Conservation (phyloP, 2,797 vertebrate genomes). For the Hypotaenidia philippensis region DNA sequence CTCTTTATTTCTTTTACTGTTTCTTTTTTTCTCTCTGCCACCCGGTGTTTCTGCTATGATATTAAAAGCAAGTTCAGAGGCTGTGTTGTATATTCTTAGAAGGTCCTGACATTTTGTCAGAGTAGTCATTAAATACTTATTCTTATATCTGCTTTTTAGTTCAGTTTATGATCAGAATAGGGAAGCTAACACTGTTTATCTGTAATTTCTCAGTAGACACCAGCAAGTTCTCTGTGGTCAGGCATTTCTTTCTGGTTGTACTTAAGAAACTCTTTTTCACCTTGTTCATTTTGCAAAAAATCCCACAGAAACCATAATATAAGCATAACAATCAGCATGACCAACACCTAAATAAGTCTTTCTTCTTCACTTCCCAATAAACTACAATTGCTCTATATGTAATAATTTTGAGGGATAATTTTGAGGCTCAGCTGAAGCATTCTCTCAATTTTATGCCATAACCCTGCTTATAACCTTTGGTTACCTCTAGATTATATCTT, state of each 20-base stretch:
- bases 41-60: background rate
- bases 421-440: background rate
- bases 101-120: background rate
- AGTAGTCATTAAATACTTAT: background rate
- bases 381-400: background rate
- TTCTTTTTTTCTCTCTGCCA: too few species aligned
- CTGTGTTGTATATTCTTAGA: background rate
- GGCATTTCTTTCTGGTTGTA: background rate
- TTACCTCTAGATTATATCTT: background rate
- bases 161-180: background rate
- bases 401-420: background rate
- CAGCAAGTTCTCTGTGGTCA: background rate
- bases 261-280: background rate
- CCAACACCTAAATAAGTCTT: background rate
- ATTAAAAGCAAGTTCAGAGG: background rate
- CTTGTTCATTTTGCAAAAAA: background rate
- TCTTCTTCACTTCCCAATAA: background rate
- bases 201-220: background rate
- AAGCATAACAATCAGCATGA: background rate
- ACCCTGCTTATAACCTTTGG: background rate
- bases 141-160: background rate
- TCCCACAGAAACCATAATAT: background rate
- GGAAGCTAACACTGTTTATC: background rate
- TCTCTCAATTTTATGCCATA: background rate
- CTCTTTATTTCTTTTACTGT: too few species aligned